phyloP scores from a whole-genome alignment of 1,140 invertebrate genomes.

The Gonatopus flavifemur region DNA sequence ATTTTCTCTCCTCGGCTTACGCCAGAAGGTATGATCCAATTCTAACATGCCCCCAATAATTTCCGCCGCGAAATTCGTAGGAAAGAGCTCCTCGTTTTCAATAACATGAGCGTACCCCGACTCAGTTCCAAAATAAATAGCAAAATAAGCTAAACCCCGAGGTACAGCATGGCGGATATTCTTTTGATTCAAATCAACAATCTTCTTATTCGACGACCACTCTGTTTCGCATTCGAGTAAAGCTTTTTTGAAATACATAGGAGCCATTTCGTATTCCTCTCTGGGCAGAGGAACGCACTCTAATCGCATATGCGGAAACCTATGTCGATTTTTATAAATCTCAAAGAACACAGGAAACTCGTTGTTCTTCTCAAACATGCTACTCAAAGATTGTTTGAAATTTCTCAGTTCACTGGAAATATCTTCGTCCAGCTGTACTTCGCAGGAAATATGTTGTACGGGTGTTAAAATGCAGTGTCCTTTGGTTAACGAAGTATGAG shows the following conservation, averaged over 20 bases:
- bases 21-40: slow-evolving; percentile 81
- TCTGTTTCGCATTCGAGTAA: slow-evolving; percentile 91
- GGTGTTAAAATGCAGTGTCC: slow-evolving; percentile 89
- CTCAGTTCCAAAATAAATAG: slow-evolving; percentile 88
- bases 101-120: slow-evolving; percentile 95
- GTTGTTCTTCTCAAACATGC: slow-evolving; percentile 73
- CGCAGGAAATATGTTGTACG: slow-evolving; percentile 76
- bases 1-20: slow-evolving; percentile 73
- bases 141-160: slow-evolving; percentile 93
- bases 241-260: slow-evolving; percentile 98
- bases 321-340: slow-evolving; percentile 72
- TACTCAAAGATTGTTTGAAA: slow-evolving; percentile 73
- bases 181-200: slow-evolving; percentile 78
- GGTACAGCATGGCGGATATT: slow-evolving; percentile 82
- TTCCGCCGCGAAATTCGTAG: slow-evolving; percentile 90
- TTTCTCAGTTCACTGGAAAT: slow-evolving; percentile 84
- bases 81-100: slow-evolving; percentile 89
- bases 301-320: slow-evolving; percentile 82
- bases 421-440: slow-evolving; percentile 88
- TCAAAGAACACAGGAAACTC: slow-evolving; percentile 92
- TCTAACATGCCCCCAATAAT: slow-evolving; percentile 94
- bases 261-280: slow-evolving; percentile 80
- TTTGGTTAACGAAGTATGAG: slow-evolving; percentile 75
- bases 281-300: slow-evolving; percentile 86
- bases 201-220: slow-evolving; percentile 94